Percentiles rank a stretch among this genome's conserved stretches.
phyloP scores from a whole-genome alignment of 2,797 vertebrate genomes.

The Aldrovandia affinis region DNA sequence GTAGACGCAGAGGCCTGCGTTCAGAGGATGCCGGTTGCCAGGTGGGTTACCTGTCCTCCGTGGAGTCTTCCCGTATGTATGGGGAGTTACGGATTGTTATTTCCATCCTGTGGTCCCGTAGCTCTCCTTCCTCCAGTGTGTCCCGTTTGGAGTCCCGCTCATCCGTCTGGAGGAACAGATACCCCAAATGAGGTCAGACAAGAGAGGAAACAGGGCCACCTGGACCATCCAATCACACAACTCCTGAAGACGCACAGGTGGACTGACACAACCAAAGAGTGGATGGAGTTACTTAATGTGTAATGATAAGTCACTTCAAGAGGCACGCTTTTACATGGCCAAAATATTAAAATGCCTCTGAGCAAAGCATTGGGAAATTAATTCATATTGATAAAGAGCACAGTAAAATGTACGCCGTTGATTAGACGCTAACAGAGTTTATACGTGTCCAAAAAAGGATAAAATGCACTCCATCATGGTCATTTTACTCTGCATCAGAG shows the following conservation, averaged over 20 bases:
- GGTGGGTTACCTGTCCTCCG: constrained; percentile 85
- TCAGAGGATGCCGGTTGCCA: background rate
- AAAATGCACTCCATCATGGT: background rate
- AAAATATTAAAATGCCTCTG: background rate
- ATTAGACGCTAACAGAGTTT: background rate
- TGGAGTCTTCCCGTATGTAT: constrained; percentile 90
- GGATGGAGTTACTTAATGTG: background rate
- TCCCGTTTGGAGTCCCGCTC: constrained; percentile 95
- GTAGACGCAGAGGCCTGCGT: background rate
- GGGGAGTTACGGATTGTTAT: constrained; percentile 97
- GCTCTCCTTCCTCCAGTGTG: constrained; percentile 97
- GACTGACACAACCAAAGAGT: background rate
- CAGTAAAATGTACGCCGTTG: background rate
- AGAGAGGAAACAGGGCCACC: constrained; percentile 56
- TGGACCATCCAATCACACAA: constrained; percentile 33
- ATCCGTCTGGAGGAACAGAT: constrained; percentile 84
- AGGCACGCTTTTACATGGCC: background rate
- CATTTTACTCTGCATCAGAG: background rate
- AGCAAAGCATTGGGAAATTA: background rate
- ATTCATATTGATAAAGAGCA: background rate
- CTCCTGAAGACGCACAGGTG: background rate
- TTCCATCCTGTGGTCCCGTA: constrained; percentile 97
- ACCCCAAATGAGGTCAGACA: background rate
- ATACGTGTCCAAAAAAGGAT: background rate
- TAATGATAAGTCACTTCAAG: background rate